Percentiles rank a stretch among this genome's conserved stretches.
phyloP scores from a whole-genome alignment of 2,888 invertebrate genomes.

The Drosophila borealis region DNA sequence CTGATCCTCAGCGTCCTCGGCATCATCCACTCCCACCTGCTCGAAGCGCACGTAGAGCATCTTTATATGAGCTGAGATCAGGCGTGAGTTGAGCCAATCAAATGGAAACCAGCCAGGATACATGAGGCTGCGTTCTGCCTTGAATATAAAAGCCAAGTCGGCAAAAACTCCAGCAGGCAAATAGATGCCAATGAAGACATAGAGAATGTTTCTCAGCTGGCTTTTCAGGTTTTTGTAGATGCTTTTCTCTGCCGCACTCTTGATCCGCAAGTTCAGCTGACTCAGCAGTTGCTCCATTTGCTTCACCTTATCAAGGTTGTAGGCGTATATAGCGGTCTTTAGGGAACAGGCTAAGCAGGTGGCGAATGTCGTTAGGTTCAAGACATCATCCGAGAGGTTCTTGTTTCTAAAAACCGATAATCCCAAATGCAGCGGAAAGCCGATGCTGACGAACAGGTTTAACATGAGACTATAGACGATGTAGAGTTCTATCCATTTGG shows the following conservation, averaged over 20 bases:
- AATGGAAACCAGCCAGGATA: constrained; percentile 79
- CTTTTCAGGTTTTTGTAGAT: constrained; percentile 46
- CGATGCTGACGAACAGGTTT: constrained; percentile 53
- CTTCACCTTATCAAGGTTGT: constrained; percentile 51
- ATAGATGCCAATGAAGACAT: constrained; percentile 56
- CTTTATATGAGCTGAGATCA: constrained; percentile 68
- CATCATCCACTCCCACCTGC: constrained; percentile 50
- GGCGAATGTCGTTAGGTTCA: constrained; percentile 59
- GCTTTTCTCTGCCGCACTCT: constrained; percentile 31
- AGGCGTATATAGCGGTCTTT: constrained; percentile 61
- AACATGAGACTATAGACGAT: constrained; percentile 17
- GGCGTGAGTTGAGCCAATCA: constrained; percentile 68
- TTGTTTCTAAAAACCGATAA: constrained; percentile 54
- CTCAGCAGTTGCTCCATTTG: constrained; percentile 57
- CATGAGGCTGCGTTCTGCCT: constrained; percentile 56
- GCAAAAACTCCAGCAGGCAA: constrained; percentile 52
- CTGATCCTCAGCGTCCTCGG: constrained; percentile 27
- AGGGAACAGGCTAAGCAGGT: constrained; percentile 55
- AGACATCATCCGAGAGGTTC: constrained; percentile 59
- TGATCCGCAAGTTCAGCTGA: constrained; percentile 59
- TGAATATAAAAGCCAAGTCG: constrained; percentile 59
- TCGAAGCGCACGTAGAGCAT: constrained; percentile 65
- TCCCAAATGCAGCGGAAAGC: constrained; percentile 74
- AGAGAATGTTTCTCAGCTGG: constrained; percentile 48
- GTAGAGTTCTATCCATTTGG: constrained; percentile 25